These are phyloP conservation scores for Panonychus citri DNA, from an alignment of 1,140 invertebrate genomes.

Conservation along the genomic window DNA sequence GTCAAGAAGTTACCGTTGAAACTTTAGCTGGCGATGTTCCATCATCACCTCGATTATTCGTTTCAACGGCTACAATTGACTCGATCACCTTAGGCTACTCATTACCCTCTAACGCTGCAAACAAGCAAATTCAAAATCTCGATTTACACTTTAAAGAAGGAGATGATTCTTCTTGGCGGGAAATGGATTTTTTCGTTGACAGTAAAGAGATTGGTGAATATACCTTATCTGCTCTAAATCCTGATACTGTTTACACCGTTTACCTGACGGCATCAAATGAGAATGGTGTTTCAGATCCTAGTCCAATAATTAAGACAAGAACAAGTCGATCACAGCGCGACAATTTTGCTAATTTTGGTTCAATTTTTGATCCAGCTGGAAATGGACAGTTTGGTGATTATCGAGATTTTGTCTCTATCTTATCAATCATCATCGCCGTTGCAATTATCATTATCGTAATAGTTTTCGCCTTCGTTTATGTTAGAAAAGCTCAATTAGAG, in stretches of 20 bases:
- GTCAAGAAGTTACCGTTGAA: constrained; percentile 13
- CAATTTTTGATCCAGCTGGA: neutral
- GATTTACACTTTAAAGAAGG: constrained; percentile 12
- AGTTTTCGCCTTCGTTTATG: constrained; percentile 6
- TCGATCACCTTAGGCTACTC: neutral
- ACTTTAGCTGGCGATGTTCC: constrained; percentile 17
- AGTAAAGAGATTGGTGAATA: neutral
- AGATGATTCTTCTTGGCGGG: constrained; percentile 6
- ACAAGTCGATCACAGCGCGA: neutral
- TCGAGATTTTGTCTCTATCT: neutral
- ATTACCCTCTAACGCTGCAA: constrained; percentile 5
- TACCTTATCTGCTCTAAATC: neutral
- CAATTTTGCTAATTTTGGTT: neutral
- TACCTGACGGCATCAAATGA: constrained; percentile 15
- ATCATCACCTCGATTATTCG: constrained; percentile 3
- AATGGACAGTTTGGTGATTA: neutral
- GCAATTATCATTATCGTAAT: neutral
- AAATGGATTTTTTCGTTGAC: neutral
- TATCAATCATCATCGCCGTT: neutral
- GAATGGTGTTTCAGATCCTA: constrained; percentile 12
- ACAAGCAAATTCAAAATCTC: neutral
- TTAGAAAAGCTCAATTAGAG: constrained; percentile 1
- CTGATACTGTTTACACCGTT: constrained; percentile 12
- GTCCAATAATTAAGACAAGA: constrained; percentile 9
- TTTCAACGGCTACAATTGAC: neutral